These are phyloP conservation scores for Alaudala cheleensis DNA, from an alignment of 2,113 vertebrate genomes.

Conservation along the genomic window DNA sequence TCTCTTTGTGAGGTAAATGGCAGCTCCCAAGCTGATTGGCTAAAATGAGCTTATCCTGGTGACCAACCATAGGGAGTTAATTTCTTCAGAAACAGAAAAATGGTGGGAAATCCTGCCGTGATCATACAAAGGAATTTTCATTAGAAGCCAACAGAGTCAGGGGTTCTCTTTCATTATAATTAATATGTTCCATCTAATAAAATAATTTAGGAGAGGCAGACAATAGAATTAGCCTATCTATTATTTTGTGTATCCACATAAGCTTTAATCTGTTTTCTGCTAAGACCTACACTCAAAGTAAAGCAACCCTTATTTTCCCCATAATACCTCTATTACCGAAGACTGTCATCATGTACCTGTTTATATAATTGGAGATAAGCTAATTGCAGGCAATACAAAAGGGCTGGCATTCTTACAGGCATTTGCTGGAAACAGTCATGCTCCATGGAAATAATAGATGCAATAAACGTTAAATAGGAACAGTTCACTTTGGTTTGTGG, in stretches of 20 bases:
- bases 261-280: conserved; percentile 68
- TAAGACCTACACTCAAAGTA: conserved; percentile 65
- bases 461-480: conserved; percentile 16
- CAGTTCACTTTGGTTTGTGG: neutral
- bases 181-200: conserved; percentile 78
- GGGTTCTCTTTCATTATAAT: conserved; percentile 74
- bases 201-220: conserved; percentile 74
- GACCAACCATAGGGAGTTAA: conserved; percentile 80
- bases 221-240: conserved; percentile 68
- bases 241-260: conserved; percentile 67
- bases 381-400: conserved; percentile 69
- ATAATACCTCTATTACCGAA: conserved; percentile 42
- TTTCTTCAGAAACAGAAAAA: conserved; percentile 77
- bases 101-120: conserved; percentile 75
- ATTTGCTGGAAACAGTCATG: neutral
- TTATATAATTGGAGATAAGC: conserved; percentile 71
- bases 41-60: conserved; percentile 78
- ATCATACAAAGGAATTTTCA: conserved; percentile 80
- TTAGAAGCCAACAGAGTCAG: conserved; percentile 72
- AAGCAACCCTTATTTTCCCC: conserved; percentile 69
- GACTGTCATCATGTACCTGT: conserved; percentile 55
- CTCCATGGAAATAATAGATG: conserved; percentile 5
- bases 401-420: conserved; percentile 48
- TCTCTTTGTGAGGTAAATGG: conserved; percentile 80
- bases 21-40: conserved; percentile 84